Base-by-base conservation (phyloP, 2,888 invertebrate genomes). In the Monochamus alternatus region DNA sequence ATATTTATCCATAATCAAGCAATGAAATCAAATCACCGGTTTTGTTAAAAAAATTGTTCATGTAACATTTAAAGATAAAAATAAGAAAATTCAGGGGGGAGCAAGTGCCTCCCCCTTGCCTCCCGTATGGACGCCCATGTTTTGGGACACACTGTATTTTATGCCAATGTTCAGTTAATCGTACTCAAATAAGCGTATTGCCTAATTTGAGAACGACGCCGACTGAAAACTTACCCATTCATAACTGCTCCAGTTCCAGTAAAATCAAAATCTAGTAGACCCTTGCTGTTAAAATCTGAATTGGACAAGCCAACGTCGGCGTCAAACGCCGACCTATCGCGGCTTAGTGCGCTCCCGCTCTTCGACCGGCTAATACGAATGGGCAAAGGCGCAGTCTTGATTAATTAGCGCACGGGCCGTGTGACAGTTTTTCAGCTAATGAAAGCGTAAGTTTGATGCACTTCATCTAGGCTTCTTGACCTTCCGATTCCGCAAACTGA, bases 311-410 rank as follows among this genome's bases (percentile, higher is more conserved):
- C 68, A 72, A 66, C 73, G 67, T 75, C 75, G 77, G 51, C 58
- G 66, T 66, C 62, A 70, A 73, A 74, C 52, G 65, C 55, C 62
- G 63, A 65, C 71, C 73, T 79, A 79, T 78, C 73, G 74, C 72
- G 75, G 81, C 76, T 83, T 83, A 83, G 83, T 83, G 76, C 78
- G 81, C 81, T 82, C 79, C 80, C 81, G 82, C 81, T 81, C 82
- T 81, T 82, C 83, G 83, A 74, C 73, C 78, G 67, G 81, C 77
- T 75, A 81, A 83, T 80, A 80, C 80, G 76, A 77, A 74, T 75
- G 66, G 51, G 32, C 43, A 63, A 59, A 62, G 73, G 78, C 76
- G 69, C 76, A 68, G 70, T 67, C 75, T 72, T 64, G 71, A 59
- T 78, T 74, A 69, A 22, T n/a, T 72, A 75, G 68, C 71, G 62